A percentile compares a stretch with the other conserved stretches of the same genome.
Conservation (phyloP, 2,888 invertebrate genomes). For the Lymantria dispar region DNA sequence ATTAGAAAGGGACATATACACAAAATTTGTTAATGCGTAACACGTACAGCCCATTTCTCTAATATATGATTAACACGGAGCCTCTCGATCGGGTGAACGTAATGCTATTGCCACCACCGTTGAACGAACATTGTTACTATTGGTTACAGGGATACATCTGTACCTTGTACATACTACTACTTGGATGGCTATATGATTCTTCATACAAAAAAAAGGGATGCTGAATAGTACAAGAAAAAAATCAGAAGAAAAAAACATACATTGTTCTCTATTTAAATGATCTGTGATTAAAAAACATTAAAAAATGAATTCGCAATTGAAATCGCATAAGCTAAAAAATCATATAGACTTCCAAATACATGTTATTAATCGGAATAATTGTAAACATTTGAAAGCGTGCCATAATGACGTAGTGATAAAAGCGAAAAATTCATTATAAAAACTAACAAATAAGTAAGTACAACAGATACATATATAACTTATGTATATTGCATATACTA, state of each 20-base stretch:
- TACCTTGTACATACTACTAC: conserved; percentile 55
- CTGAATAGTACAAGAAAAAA: background rate
- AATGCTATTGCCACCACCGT: conserved; percentile 37
- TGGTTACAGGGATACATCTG: conserved; percentile 60
- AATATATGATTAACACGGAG: conserved; percentile 35
- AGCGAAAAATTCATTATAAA: conserved; percentile 54
- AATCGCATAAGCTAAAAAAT: conserved; percentile 21
- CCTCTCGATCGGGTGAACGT: conserved; percentile 36
- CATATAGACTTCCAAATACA: conserved; percentile 69
- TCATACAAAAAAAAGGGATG: background rate
- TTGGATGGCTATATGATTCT: conserved; percentile 60
- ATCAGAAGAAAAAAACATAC: background rate
- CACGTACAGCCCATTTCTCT: conserved; percentile 20
- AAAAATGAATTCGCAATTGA: conserved; percentile 1
- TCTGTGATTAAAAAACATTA: background rate
- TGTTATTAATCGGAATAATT: conserved; percentile 58
- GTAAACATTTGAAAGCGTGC: conserved; percentile 83
- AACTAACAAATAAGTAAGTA: conserved; percentile 78
- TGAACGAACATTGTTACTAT: conserved; percentile 60
- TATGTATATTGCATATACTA: conserved; percentile 73
- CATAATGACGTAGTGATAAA: conserved; percentile 65
- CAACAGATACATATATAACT: conserved; percentile 75
- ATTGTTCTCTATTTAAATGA: background rate
- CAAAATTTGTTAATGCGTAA: conserved; percentile 3
- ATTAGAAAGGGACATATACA: background rate